Conservation (phyloP, 2,888 invertebrate genomes). For the Drosophila mimetica region DNA sequence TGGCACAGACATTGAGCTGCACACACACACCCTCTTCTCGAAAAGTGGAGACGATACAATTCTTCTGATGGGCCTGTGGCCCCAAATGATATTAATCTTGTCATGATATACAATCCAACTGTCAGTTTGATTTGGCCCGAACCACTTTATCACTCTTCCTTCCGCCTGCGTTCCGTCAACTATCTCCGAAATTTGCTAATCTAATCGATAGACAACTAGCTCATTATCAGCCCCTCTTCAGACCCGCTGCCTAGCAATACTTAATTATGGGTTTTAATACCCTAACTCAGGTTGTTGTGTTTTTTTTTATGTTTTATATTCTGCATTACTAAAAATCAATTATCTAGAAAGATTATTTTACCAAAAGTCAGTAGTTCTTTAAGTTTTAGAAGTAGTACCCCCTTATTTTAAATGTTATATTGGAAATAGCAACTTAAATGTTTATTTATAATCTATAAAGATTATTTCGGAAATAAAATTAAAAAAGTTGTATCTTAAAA, state of each 20-base stretch:
- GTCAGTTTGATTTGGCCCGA: constrained; percentile 38
- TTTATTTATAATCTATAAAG: neutral
- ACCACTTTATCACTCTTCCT: constrained; percentile 5
- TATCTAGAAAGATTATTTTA: neutral
- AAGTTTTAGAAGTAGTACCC: neutral
- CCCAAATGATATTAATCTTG: constrained; percentile 58
- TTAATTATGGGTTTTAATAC: neutral
- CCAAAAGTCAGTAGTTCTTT: neutral
- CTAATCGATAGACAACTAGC: constrained; percentile 55
- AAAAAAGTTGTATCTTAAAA: no score
- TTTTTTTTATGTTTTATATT: no score
- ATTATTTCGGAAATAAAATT: neutral
- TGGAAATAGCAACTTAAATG: neutral
- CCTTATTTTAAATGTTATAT: neutral
- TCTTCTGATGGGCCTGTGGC: constrained; percentile 26
- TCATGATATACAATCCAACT: constrained; percentile 59
- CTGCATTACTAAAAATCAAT: neutral
- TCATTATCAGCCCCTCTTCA: constrained; percentile 51
- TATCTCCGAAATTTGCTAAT: constrained; percentile 56
- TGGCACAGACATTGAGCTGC: constrained; percentile 44
- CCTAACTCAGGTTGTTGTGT: neutral
- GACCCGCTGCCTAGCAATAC: neutral
- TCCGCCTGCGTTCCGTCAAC: constrained; percentile 11
- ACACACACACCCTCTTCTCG: constrained; percentile 23
- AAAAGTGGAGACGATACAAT: constrained; percentile 18